Evolutionary conservation across 2,113 vertebrate species (phyloP).

Genomic region (Numida meleagris): DNA sequence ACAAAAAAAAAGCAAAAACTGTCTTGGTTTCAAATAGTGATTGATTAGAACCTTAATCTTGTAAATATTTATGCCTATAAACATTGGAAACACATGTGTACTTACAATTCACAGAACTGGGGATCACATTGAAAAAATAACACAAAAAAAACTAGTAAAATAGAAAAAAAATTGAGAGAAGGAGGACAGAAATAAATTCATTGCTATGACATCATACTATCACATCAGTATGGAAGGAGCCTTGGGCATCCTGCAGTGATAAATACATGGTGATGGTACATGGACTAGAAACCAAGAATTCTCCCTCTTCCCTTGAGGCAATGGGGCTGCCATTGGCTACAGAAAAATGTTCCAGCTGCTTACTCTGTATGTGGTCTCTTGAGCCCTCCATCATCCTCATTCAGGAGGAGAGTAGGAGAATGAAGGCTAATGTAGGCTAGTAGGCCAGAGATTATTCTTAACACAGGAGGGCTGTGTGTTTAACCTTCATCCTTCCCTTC

Average conservation of each 20-base stretch:
- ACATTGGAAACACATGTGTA: not conserved
- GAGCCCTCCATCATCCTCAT: not conserved
- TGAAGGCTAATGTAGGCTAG: rapidly evolving
- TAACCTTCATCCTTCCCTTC: not conserved
- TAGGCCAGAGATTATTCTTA: not conserved
- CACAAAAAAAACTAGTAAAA: not conserved
- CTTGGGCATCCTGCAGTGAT: not conserved
- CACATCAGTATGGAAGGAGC: not conserved
- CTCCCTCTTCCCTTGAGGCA: not conserved
- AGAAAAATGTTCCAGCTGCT: not conserved
- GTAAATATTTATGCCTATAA: not conserved
- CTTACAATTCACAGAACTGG: not conserved
- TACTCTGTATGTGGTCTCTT: not conserved
- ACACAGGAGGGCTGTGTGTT: not conserved
- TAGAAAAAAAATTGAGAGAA: not conserved
- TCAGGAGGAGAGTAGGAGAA: not conserved
- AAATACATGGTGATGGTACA: not conserved
- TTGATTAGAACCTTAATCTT: not conserved
- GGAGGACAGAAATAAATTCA: not conserved
- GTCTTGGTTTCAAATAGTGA: rapidly evolving
- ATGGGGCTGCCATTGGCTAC: not conserved
- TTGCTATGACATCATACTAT: not conserved
- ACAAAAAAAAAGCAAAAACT: not conserved
- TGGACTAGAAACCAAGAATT: not conserved
- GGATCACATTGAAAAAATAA: not conserved